Base-by-base conservation (phyloP, 2,888 invertebrate species). In the Papilio protenor region DNA sequence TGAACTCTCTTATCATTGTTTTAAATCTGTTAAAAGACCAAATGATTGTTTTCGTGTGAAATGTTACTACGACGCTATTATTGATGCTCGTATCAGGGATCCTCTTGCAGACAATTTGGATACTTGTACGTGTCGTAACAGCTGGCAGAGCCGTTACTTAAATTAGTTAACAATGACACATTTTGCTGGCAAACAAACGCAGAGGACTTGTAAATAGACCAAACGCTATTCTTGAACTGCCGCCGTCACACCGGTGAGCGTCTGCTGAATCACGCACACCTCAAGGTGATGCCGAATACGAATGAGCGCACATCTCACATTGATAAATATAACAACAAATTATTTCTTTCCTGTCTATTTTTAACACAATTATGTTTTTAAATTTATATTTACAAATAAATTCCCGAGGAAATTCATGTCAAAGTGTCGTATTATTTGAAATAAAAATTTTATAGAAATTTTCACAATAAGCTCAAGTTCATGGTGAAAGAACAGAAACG, bases 111-210 rank as follows among this genome's bases (percentile, higher is more conserved):
- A 84, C 84, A 84, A 81, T 84, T 84, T 84, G 83, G 86, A 88
- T 86, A 85, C 84, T 83, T 84, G 82, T 81, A 74, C 81, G 83
- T 94, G 91, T 92, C 91, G 94, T 92, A 94, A 94, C 90, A 90
- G 88, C 93, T 94, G 94, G 94, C 94, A 92, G 88, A 88, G 90
- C 83, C 87, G 93, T 93, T 92, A 93, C 94, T 94, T 92, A 94
- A 93, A 94, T 94, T 94, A 94, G 94, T 94, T 94, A 94, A 94
- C 94, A 94, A 94, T 94, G 94, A 94, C 94, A 94, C 94, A 94
- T 94, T 91, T 94, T 87, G 91, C 93, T 94, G 94, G 94, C 94
- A 94, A 94, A 94, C 94, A 94, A 92, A 93, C 93, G 86, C 87
- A 89, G 90, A 92, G 90, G 89, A 91, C 89, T 92, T 91, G 90